These are phyloP conservation scores for Psittacula echo DNA, from an alignment of 2,797 vertebrate genomes.

Conservation along the genomic window DNA sequence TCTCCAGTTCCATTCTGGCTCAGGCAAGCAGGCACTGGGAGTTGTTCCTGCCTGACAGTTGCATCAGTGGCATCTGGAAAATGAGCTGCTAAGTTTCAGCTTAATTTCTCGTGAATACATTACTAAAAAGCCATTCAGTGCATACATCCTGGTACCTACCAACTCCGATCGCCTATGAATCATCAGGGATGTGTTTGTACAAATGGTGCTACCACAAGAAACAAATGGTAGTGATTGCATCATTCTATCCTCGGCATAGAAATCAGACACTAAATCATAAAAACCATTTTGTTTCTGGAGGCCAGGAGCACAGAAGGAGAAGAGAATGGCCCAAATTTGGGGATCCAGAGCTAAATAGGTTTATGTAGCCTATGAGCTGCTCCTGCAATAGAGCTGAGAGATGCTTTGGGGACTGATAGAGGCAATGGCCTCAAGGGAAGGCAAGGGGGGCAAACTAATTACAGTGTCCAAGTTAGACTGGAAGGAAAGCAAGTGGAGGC, in stretches of 20 bases:
- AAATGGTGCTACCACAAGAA: constrained; percentile 47
- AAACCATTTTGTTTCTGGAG: constrained; percentile 8
- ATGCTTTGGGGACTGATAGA: constrained; percentile 2
- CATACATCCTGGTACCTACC: constrained; percentile 58
- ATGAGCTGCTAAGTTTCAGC: constrained; percentile 62
- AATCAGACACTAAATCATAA: constrained; percentile 44
- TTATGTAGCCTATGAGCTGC: background rate
- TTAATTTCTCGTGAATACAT: constrained; percentile 64
- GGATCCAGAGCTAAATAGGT: background rate
- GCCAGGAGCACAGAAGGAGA: constrained; percentile 44
- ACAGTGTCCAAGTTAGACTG: constrained; percentile 4
- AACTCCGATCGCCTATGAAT: constrained; percentile 52
- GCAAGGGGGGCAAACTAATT: constrained; percentile 45
- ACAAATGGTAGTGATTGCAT: constrained; percentile 63
- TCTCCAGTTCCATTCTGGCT: constrained; percentile 55
- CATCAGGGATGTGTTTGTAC: constrained; percentile 35
- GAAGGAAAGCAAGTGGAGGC: constrained; percentile 33
- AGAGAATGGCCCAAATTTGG: constrained; percentile 10
- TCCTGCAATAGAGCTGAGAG: background rate
- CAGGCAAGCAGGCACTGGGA: constrained; percentile 49
- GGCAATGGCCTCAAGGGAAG: constrained; percentile 29
- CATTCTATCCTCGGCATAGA: constrained; percentile 22
- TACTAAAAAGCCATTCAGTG: constrained; percentile 55
- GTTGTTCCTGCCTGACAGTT: constrained; percentile 52
- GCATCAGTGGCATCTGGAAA: constrained; percentile 64